These are phyloP conservation scores for Prochilodus magdalenae DNA, from an alignment of 2,113 vertebrate genomes.

Conservation along the genomic window DNA sequence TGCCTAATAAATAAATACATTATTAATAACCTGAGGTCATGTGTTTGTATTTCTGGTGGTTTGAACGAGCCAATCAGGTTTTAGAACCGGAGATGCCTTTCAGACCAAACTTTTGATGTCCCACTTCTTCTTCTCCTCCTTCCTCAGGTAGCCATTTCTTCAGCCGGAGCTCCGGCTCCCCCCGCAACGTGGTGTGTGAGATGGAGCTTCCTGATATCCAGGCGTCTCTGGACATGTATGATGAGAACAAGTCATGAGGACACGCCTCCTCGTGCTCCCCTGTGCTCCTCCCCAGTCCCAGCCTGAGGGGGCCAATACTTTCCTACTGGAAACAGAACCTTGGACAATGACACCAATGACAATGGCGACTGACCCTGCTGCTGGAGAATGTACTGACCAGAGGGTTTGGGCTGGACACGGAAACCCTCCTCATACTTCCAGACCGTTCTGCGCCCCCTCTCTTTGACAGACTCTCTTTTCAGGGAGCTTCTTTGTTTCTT, in stretches of 20 bases:
- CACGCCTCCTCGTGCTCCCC: conserved; percentile 31
- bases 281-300: background rate
- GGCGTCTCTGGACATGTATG: conserved; percentile 89
- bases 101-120: no score
- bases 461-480: background rate
- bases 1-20: no score
- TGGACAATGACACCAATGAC: conserved; percentile 43
- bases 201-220: conserved; percentile 92
- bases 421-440: conserved; percentile 22
- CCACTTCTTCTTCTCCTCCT: conserved; percentile 56
- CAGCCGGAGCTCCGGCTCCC: conserved; percentile 86
- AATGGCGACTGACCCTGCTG: conserved; percentile 25
- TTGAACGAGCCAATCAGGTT: no score
- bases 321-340: conserved; percentile 30
- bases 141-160: conserved; percentile 88
- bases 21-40: no score
- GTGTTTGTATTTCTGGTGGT: no score
- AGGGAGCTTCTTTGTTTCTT: conserved; percentile 20
- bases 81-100: background rate
- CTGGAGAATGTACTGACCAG: conserved; percentile 24
- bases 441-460: conserved; percentile 10
- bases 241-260: conserved; percentile 95
- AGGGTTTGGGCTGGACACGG: conserved; percentile 24
- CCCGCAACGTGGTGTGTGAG: conserved; percentile 87
- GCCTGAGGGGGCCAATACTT: background rate